Evolutionary conservation across 2,797 vertebrate species (phyloP), one percentile per base, ranked within the genome.

Genomic region (Aeoliscus strigatus): DNA sequence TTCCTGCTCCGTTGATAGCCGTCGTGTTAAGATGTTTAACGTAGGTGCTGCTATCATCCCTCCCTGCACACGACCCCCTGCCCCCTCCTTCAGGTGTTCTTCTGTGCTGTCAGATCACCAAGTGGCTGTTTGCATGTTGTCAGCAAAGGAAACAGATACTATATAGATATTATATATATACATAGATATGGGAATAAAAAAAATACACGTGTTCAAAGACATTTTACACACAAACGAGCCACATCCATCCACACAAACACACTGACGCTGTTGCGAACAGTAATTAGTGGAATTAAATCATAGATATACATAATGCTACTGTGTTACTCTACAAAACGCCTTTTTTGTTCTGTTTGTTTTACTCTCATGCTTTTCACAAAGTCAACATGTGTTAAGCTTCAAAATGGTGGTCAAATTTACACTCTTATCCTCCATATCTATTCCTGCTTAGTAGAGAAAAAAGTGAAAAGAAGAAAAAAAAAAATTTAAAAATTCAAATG

Each of bases 41-140:
- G n/a, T 60, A 67, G 77, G 66, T 67, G 72, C 80, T 84, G 74
- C 73, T 70, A 57, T 74, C 69, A 66, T 56, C 51, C 47, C 60
- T 61, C 64, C 58, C 62, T 66, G 64, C 59, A 75, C 75, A 71
- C 14, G 16, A 49, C 16, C 37, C 44, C 59, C 21, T 7, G 21
- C 41, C 32, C 38, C 55, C 45, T 5, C 79, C 71, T 78, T 75
- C 83, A 82, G 81, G 78, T 85, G 81, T 88, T 91, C 88, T 87
- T 93, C 88, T 90, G 91, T 92, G 92, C 91, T 92, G 88, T 96
- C 86, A 87, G 90, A 91, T 93, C 92, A 93, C 88, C 85, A 88
- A 90, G 90, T 92, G 92, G 89, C 92, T 92, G 89, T 93, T 89
- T 97, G 96, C 94, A 98, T 97, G 94, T 93, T 78, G 86, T 90